Evolutionary conservation across 2,113 vertebrate genomes (phyloP), one percentile per base, ranked within the genome.

Genomic region (Mesocricetus auratus): DNA sequence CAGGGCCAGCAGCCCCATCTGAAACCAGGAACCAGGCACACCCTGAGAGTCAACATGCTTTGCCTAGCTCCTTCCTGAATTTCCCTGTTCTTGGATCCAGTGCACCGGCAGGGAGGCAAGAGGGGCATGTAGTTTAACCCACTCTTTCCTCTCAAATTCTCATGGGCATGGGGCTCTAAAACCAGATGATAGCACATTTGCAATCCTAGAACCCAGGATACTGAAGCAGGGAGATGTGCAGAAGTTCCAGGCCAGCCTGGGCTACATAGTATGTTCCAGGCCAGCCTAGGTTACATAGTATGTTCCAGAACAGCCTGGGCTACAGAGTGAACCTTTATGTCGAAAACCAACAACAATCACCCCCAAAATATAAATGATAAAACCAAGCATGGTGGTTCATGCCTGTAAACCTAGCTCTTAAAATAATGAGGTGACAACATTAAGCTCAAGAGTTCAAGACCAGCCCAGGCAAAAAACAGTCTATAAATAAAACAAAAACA

Each of bases 21-120:
- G 79, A 77, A 89, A 45, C 66, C 75, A 86, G 93, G 91, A 93
- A 85, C 53, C n/a, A 77, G 86, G 74, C 88, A 88, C 86, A 89
- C 94, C 94, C 88, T 1, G 5, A 66, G 62, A 94, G 97, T 97
- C 97, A 97, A 95, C 92, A 96, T 56, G 68, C 68, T 98, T 97
- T 97, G 96, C 64, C 92, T 97, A 96, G 81, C 74, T 94, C 78
- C 90, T 97, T 96, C 97, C 94, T 89, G 93, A 31, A 45, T 79
- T 66, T 45, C 62, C 94, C 73, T 69, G 45, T 47, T 60, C 77
- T 95, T 64, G 74, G 33, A 36, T 39, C 58, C 93, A 71, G 68
- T 58, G 45, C 50, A 47, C 50, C 45, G 16, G 24, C 12, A 47
- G 73, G 53, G n/a, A 53, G 60, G 24, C 22, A 71, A 82, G 81